phyloP scores from a whole-genome alignment of 1,140 invertebrate species.

The Brachionus koreanus region DNA sequence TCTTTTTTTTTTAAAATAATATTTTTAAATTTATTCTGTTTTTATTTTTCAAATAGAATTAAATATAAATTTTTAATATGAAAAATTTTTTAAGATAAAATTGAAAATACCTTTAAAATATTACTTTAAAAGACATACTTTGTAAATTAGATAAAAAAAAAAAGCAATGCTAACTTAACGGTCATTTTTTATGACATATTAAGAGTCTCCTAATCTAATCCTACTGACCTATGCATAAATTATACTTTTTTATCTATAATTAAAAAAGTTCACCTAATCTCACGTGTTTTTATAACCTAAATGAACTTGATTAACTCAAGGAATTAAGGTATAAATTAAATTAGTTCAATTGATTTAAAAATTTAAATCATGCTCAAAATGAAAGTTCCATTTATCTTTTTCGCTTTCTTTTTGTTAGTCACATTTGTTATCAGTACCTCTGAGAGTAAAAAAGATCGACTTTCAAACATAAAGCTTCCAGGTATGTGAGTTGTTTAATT shows the following conservation, averaged over 20 bases:
- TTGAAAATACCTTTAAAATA: no score
- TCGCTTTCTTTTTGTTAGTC: neutral
- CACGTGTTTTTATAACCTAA: neutral
- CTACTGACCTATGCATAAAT: neutral
- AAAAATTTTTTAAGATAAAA: no score
- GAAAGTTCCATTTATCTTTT: neutral
- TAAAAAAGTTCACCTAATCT: neutral
- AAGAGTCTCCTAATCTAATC: neutral
- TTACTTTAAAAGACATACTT: no score
- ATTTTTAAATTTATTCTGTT: no score
- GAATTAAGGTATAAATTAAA: neutral
- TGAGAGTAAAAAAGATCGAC: neutral
- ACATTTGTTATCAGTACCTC: neutral
- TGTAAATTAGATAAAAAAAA: no score
- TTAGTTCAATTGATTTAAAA: neutral
- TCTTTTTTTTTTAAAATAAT: no score
- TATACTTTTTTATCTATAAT: neutral
- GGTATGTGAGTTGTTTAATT: neutral
- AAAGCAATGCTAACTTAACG: no score
- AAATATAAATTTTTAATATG: no score
- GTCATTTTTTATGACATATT: no score
- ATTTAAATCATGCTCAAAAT: neutral
- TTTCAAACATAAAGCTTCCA: neutral
- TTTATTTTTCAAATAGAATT: no score
- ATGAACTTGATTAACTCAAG: neutral